These are phyloP conservation scores for Danio albolineatus DNA, from an alignment of 2,797 vertebrate genomes.

Conservation along the genomic window DNA sequence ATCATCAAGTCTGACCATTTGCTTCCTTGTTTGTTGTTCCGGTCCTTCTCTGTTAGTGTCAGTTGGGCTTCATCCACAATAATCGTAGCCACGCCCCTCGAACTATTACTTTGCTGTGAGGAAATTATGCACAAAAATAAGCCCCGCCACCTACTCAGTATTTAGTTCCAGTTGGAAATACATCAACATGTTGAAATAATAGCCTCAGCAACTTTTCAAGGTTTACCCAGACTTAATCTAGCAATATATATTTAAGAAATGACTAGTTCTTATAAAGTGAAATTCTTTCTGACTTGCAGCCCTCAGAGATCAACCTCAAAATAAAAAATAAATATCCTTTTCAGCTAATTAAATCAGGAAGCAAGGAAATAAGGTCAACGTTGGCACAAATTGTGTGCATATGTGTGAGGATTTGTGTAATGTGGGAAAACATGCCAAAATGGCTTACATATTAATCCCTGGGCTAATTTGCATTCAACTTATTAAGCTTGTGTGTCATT, in stretches of 20 bases:
- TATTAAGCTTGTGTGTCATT: background rate
- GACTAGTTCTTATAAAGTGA: constrained; percentile 32
- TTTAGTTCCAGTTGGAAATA: too few species aligned
- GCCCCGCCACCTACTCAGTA: too few species aligned
- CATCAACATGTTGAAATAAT: too few species aligned
- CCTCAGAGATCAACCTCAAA: constrained; percentile 23
- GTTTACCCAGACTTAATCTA: background rate
- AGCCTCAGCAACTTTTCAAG: too few species aligned
- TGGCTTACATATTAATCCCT: constrained; percentile 14
- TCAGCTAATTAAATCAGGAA: constrained; percentile 29
- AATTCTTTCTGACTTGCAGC: constrained; percentile 29
- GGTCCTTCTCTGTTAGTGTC: too few species aligned
- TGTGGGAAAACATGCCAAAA: background rate
- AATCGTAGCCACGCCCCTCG: too few species aligned
- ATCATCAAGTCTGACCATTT: too few species aligned
- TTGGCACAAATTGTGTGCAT: constrained; percentile 14
- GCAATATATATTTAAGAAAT: constrained; percentile 19
- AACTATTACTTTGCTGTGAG: too few species aligned
- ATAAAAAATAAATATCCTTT: constrained; percentile 26
- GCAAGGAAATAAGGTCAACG: constrained; percentile 45
- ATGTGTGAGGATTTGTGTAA: background rate
- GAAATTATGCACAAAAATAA: too few species aligned
- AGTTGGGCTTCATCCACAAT: too few species aligned
- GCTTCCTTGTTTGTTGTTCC: too few species aligned
- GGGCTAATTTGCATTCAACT: background rate